These are phyloP conservation scores for Sus cebifrons DNA, from an alignment of 2,797 vertebrate genomes.

Conservation along the genomic window DNA sequence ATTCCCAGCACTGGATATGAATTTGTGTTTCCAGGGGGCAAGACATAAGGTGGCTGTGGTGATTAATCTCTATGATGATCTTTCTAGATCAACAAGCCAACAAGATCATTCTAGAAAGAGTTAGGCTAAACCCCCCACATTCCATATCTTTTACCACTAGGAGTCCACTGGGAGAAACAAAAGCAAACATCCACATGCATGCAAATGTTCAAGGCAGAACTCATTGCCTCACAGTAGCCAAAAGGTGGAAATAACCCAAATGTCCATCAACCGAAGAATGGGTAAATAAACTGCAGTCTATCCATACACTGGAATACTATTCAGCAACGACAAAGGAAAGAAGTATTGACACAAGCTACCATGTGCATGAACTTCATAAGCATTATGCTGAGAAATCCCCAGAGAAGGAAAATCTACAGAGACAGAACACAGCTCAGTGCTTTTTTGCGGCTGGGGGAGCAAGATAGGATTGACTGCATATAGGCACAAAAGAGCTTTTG, in stretches of 20 bases:
- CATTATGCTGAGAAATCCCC: not conserved
- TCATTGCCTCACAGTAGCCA: not conserved
- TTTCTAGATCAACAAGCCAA: not conserved
- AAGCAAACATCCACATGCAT: rapidly evolving
- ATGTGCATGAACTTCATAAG: not conserved
- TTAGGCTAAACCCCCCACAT: not conserved
- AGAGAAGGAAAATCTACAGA: not conserved
- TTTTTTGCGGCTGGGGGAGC: not conserved
- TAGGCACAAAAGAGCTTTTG: not conserved
- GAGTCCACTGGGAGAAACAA: not conserved
- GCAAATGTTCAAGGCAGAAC: not conserved
- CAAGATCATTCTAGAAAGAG: not conserved
- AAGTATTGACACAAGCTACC: not conserved
- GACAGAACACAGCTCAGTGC: not conserved
- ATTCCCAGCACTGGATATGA: not conserved
- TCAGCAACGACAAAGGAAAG: not conserved
- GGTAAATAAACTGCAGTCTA: too few species aligned
- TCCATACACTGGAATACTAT: not conserved
- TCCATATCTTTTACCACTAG: not conserved
- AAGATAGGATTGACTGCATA: not conserved
- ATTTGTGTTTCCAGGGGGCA: not conserved
- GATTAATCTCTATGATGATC: rapidly evolving
- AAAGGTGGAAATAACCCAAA: not conserved
- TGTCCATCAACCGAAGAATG: not conserved
- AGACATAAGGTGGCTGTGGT: not conserved